Evolutionary conservation across 2,888 invertebrate species (phyloP).

Genomic region (Linyphia triangularis): DNA sequence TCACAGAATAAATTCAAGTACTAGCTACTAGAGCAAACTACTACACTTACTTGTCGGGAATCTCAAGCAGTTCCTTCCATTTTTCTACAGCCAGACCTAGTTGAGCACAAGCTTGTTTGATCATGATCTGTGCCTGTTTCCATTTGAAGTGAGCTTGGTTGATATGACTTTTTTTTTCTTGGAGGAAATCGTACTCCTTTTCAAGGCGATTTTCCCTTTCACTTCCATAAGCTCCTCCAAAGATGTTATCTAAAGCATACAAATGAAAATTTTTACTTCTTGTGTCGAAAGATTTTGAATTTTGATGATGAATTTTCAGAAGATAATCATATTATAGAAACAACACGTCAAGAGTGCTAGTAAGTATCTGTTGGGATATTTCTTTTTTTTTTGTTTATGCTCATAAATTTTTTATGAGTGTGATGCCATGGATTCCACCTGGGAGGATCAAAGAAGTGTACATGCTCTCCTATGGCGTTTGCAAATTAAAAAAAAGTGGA

Average conservation of each 20-base stretch:
- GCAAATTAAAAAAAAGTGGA: too few species aligned
- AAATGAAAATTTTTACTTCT: neutral
- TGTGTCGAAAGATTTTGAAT: neutral
- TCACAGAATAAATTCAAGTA: too few species aligned
- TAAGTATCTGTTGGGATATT: too few species aligned
- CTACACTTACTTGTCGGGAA: conserved; percentile 79
- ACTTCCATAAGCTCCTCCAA: conserved; percentile 82
- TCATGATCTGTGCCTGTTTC: conserved; percentile 80
- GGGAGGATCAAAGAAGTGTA: too few species aligned
- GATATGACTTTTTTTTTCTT: conserved; percentile 81
- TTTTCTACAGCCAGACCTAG: conserved; percentile 81
- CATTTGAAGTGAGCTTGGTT: conserved; percentile 82
- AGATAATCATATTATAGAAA: neutral
- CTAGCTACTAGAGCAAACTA: too few species aligned
- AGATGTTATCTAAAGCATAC: conserved; percentile 78
- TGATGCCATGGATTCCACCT: too few species aligned
- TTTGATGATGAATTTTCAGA: neutral
- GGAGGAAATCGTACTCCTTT: conserved; percentile 80
- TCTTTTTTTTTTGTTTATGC: too few species aligned
- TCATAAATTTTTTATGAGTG: too few species aligned
- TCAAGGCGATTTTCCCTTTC: conserved; percentile 82
- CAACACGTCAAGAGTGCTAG: too few species aligned
- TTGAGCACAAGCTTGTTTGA: conserved; percentile 82
- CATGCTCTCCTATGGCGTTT: too few species aligned
- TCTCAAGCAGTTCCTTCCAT: conserved; percentile 80